Percentiles rank a stretch among this genome's conserved stretches.
Evolutionary conservation across 2,113 vertebrate species (phyloP).

Genomic region (Cochlearius cochlearius): DNA sequence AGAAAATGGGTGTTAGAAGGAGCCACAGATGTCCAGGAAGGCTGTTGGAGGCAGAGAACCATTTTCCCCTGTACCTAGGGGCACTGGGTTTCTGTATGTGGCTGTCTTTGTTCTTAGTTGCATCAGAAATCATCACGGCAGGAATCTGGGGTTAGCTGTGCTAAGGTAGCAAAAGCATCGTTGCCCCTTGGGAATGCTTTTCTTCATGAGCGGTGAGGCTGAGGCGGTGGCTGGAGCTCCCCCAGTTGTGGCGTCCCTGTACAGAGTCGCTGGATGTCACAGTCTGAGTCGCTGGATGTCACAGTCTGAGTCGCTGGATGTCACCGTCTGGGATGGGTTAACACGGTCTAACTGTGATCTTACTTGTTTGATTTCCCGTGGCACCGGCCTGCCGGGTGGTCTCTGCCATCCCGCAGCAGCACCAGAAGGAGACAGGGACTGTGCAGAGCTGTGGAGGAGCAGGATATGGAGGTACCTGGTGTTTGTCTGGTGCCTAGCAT

Average conservation of each 20-base stretch:
- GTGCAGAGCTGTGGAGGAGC: background rate
- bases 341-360: background rate
- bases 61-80: background rate
- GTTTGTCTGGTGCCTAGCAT: background rate
- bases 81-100: background rate
- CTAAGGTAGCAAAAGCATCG: background rate
- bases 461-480: background rate
- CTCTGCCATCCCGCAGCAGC: background rate
- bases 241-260: accelerated
- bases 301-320: background rate
- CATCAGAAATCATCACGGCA: background rate
- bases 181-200: background rate
- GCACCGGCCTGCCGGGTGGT: background rate
- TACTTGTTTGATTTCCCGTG: background rate
- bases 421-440: accelerated
- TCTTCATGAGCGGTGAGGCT: background rate
- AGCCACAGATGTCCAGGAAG: background rate
- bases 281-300: too few relatives aligned
- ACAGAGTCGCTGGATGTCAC: accelerated
- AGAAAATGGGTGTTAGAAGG: background rate
- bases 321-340: background rate
- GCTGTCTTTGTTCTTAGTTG: background rate
- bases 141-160: background rate
- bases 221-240: background rate
- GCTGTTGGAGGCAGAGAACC: background rate